Conservation (phyloP, 1,140 invertebrate genomes). For the Polypedilum vanderplanki region DNA sequence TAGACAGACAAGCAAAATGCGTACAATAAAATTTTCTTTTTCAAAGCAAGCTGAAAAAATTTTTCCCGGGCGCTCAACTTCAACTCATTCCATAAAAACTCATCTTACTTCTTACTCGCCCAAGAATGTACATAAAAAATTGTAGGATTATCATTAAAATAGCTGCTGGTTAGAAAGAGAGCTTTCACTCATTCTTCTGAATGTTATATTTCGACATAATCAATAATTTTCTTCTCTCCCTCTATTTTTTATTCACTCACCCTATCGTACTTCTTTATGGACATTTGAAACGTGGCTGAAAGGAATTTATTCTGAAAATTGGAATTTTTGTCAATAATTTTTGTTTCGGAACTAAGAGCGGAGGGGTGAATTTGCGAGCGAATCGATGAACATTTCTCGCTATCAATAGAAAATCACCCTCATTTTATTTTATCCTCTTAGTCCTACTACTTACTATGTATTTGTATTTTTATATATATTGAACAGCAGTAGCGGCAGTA, state of each 20-base stretch:
- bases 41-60: no score
- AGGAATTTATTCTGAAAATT: conserved; percentile 19
- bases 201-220: conserved; percentile 27
- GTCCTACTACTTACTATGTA: neutral
- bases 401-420: conserved; percentile 27
- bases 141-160: conserved; percentile 23
- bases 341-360: neutral
- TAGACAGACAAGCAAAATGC: no score
- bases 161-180: conserved; percentile 17
- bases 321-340: neutral
- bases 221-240: conserved; percentile 3
- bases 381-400: conserved; percentile 21
- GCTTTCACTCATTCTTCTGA: neutral
- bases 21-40: no score
- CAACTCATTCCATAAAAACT: neutral
- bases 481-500: neutral
- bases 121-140: neutral
- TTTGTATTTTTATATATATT: no score
- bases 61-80: neutral
- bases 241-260: neutral
- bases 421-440: conserved; percentile 14
- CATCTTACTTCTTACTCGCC: neutral
- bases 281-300: conserved; percentile 15
- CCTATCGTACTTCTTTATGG: neutral
- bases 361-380: neutral